A percentile compares a stretch with the other conserved stretches of the same genome.
These are phyloP conservation scores for Lophius piscatorius DNA, from an alignment of 2,113 vertebrate species.

Conservation along the genomic window DNA sequence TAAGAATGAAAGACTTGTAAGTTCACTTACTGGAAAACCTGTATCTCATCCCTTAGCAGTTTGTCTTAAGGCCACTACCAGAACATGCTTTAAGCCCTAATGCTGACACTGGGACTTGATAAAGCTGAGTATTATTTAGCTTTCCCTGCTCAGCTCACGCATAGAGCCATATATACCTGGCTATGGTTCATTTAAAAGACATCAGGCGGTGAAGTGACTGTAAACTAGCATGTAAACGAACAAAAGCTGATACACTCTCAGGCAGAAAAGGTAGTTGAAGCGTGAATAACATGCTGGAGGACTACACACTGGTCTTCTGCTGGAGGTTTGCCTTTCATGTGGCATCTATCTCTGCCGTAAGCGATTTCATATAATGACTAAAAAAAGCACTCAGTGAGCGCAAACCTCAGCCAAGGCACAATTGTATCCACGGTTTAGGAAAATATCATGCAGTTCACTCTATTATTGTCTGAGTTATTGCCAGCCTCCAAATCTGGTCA, in stretches of 20 bases:
- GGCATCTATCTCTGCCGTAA: too few relatives aligned
- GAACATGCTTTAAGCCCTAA: neutral
- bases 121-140: slow-evolving; percentile 5
- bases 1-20: slow-evolving; percentile 52
- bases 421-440: too few relatives aligned
- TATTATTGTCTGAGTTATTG: too few relatives aligned
- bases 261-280: slow-evolving; percentile 7
- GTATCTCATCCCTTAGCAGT: slow-evolving; percentile 24
- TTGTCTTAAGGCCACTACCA: slow-evolving; percentile 31
- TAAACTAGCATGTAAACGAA: slow-evolving; percentile 26
- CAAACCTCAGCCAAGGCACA: too few relatives aligned
- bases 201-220: slow-evolving; percentile 9
- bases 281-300: slow-evolving; percentile 28
- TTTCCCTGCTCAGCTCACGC: slow-evolving; percentile 7
- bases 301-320: slow-evolving; percentile 12
- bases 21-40: slow-evolving; percentile 40
- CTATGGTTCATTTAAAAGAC: slow-evolving; percentile 28
- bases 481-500: too few relatives aligned
- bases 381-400: too few relatives aligned
- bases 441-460: too few relatives aligned
- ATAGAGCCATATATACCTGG: neutral
- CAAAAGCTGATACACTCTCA: slow-evolving; percentile 9
- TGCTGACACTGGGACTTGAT: slow-evolving; percentile 5
- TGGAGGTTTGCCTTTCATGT: slow-evolving; percentile 35
- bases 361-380: too few relatives aligned